These are phyloP conservation scores for Pachymerium ferrugineum DNA, from an alignment of 2,888 invertebrate genomes.

Conservation along the genomic window DNA sequence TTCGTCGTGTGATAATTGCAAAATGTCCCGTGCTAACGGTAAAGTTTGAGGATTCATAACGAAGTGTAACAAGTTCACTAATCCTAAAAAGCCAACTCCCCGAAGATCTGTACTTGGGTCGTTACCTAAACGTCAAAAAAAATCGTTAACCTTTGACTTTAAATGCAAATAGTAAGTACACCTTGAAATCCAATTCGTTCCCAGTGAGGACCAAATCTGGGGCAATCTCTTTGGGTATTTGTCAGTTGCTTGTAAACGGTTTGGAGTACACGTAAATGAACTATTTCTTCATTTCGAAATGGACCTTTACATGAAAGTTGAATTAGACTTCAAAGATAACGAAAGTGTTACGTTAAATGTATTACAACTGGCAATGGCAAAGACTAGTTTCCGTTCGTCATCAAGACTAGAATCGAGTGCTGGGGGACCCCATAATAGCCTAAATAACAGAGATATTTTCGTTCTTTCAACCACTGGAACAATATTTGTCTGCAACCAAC, in stretches of 20 bases:
- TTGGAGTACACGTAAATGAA: constrained; percentile 50
- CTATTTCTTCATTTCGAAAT: constrained; percentile 46
- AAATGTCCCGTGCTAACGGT: constrained; percentile 48
- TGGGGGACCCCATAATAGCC: constrained; percentile 48
- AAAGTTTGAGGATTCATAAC: constrained; percentile 44
- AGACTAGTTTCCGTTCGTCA: constrained; percentile 48
- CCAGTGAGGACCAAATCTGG: constrained; percentile 53
- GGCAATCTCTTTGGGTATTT: constrained; percentile 49
- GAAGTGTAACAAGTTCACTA: constrained; percentile 51
- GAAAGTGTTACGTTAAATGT: background rate
- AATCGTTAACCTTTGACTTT: constrained; percentile 7
- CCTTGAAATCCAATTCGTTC: constrained; percentile 56
- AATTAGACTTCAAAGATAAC: background rate
- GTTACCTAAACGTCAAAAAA: constrained; percentile 39
- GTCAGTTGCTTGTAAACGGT: constrained; percentile 51
- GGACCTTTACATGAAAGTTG: constrained; percentile 43
- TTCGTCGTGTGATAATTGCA: constrained; percentile 49
- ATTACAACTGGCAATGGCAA: constrained; percentile 51
- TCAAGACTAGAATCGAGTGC: constrained; percentile 45
- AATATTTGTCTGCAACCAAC: constrained; percentile 35
- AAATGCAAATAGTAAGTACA: constrained; percentile 35
- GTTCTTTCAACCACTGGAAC: constrained; percentile 36
- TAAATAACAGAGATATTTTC: constrained; percentile 39
- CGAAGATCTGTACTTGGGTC: constrained; percentile 55
- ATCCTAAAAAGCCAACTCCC: constrained; percentile 52